Evolutionary conservation across 2,888 invertebrate species (phyloP), one percentile per base, ranked within the genome.

Genomic region (Brenthis daphne): DNA sequence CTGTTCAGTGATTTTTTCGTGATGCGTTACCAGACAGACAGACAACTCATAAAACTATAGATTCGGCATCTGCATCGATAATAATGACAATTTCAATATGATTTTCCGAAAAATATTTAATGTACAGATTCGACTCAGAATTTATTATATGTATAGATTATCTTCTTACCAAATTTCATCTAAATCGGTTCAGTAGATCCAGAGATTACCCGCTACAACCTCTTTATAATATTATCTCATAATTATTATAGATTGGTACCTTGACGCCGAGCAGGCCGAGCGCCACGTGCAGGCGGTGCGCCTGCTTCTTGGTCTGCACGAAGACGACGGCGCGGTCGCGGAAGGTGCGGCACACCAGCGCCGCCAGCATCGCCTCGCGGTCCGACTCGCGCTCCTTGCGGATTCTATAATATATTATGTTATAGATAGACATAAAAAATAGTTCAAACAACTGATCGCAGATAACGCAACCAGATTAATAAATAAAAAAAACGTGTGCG

Each of bases 231-330:
- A 16, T 16, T 16, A n/a, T n/a, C n/a, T n/a, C n/a, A n/a, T n/a
- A n/a, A n/a, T n/a, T n/a, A 16, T 0, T 16, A 16, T 16, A 16
- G 16, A 16, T 20, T 20, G 1, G 37, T 69, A 97, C 96, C 88
- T 96, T 97, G 2, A 99, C 92, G 0, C 98, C 98, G 48, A 99
- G 89, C 64, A 99, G 89, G 0, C 99, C 99, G 1, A 99, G 90
- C 0, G 99, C 90, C 68, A 99, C 97, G 82, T 99, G 98, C 75
- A 99, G 90, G 14, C 98, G 93, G 87, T 99, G 99, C 2, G 99
- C 99, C 84, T 98, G 98, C 73, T 96, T 96, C 89, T 99, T 99
- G 0, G 99, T 99, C 88, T 98, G 98, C 47, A 99, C 98, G 92
- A 99, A 99, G 53, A 99, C 95, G 92, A 99, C 98, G 61, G 96